Base-by-base conservation (phyloP, 2,888 invertebrate genomes). In the Cremastobaeus sp. region DNA sequence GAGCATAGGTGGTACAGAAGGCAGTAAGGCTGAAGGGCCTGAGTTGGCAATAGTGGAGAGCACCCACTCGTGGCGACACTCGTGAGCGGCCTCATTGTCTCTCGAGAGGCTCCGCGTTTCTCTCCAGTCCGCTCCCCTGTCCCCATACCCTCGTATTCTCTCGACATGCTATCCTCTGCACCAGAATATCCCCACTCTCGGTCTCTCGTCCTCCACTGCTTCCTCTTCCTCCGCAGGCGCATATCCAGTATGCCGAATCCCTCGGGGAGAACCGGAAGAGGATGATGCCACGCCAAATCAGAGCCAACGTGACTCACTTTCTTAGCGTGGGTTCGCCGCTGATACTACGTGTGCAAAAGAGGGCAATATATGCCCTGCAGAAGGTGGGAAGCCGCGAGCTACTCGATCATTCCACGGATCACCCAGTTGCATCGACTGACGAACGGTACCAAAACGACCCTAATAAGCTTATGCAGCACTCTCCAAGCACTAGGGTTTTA, bases 41-140 rank as follows among this genome's bases (percentile, higher is more conserved):
- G 87, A 87, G 86, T 87, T 86, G 85, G 87, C 87, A 87, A 86
- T 87, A 86, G 86, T 87, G 83, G 82, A 86, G 85, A 84, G 77
- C 82, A 83, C 77, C 86, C 84, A 86, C 86, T 87, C 84, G 82
- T 84, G 84, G 85, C 83, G 86, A 87, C 86, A 87, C 87, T 87
- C 83, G 83, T 83, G 85, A 86, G 85, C 86, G 86, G 86, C 86
- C 87, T 86, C 87, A 87, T 87, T 87, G 87, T 87, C 86, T 86
- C 84, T 86, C 80, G 79, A 86, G 87, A 83, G 84, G 79, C 81
- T 82, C 81, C 79, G 78, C 79, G 78, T 81, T 80, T 80, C 81
- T 80, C 81, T 83, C 71, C 72, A 52, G 69, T 64, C 59, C 32
- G 54, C 60, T 57, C 71, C 76, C 54, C 59, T 54, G 50, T 70